Conservation (phyloP, 2,113 vertebrate species). For the Mesoclemmys tuberculata region DNA sequence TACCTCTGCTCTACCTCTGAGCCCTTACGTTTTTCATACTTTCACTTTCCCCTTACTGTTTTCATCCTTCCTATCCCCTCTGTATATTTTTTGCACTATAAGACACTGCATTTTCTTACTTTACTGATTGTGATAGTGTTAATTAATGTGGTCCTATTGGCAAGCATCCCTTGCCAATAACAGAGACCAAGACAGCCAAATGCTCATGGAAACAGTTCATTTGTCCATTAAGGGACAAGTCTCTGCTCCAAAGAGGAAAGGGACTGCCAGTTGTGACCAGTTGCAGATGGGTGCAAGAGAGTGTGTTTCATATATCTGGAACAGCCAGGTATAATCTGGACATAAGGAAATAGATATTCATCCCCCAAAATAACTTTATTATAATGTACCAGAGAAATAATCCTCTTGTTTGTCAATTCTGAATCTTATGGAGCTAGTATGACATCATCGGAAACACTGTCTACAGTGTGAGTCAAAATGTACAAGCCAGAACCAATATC, state of each 20-base stretch:
- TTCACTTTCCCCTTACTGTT: constrained; percentile 21
- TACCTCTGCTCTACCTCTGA: not conserved
- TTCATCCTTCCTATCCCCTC: not conserved
- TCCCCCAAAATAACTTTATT: not conserved
- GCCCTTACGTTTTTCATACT: constrained; percentile 27
- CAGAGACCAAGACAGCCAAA: not conserved
- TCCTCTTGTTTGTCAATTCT: not conserved
- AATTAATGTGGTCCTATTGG: not conserved
- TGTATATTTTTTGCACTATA: not conserved
- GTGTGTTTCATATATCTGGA: not conserved
- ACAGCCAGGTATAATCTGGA: not conserved
- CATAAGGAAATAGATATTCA: not conserved
- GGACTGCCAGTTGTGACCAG: not conserved
- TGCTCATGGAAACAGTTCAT: not conserved
- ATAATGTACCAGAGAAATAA: not conserved
- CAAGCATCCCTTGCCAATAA: not conserved
- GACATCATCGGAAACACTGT: not conserved
- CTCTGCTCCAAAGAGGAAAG: not conserved
- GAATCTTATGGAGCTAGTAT: not conserved
- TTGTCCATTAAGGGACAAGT: not conserved
- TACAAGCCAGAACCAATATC: not conserved
- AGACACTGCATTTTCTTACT: constrained; percentile 17
- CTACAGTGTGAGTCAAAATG: not conserved
- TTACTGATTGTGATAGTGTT: not conserved
- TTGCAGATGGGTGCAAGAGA: not conserved